These are phyloP conservation scores for Acronicta aceris DNA, from an alignment of 2,888 invertebrate species.

Conservation along the genomic window DNA sequence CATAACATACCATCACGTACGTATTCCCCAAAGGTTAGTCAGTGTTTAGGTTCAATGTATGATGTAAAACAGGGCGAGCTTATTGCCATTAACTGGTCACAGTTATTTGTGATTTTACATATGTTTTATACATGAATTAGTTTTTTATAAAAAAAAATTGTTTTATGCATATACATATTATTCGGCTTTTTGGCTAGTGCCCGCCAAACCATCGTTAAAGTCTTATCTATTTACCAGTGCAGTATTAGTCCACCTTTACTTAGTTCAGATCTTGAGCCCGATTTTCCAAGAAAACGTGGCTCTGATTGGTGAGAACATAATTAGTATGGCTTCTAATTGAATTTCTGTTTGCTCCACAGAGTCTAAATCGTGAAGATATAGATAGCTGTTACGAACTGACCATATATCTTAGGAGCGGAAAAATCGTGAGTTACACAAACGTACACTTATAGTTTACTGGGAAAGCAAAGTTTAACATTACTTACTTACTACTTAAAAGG, in stretches of 20 bases:
- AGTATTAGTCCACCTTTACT: slow-evolving; percentile 14
- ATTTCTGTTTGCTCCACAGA: slow-evolving; percentile 35
- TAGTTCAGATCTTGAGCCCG: slow-evolving; percentile 15
- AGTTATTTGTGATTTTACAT: too few species aligned
- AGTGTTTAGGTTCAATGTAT: too few species aligned
- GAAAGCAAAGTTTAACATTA: slow-evolving; percentile 31
- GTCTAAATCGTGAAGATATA: slow-evolving; percentile 52
- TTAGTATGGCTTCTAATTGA: slow-evolving; percentile 48
- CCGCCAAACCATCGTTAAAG: too few species aligned
- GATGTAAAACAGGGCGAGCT: too few species aligned
- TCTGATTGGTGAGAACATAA: slow-evolving; percentile 53
- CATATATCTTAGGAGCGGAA: slow-evolving; percentile 49
- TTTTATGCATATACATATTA: too few species aligned
- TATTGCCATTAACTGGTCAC: too few species aligned
- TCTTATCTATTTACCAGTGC: background rate
- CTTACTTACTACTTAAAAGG: too few species aligned
- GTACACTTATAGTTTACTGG: slow-evolving; percentile 35
- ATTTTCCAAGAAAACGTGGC: slow-evolving; percentile 41
- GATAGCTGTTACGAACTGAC: slow-evolving; percentile 41
- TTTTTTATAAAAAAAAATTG: too few species aligned
- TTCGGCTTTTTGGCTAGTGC: too few species aligned
- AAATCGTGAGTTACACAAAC: slow-evolving; percentile 56
- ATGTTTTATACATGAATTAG: too few species aligned
- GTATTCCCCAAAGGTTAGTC: too few species aligned
- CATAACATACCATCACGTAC: too few species aligned